Evolutionary conservation across 2,113 vertebrate genomes (phyloP).

Genomic region (Colossoma macropomum): DNA sequence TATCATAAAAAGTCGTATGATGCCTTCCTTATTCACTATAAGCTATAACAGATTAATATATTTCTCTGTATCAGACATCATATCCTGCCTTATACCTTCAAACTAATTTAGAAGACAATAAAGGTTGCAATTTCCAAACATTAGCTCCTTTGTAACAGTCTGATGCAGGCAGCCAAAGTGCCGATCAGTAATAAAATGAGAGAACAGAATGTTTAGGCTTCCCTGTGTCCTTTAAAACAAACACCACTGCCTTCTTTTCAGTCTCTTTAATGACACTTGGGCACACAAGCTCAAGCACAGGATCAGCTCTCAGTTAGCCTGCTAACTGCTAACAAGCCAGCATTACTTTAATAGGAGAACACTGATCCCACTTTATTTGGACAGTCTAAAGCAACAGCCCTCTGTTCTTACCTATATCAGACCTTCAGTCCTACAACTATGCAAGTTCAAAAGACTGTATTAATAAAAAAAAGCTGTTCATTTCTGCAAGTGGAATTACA

Average conservation of each 20-base stretch:
- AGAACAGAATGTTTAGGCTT: background rate
- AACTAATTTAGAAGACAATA: background rate
- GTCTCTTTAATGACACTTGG: background rate
- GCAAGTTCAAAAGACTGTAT: too few species aligned
- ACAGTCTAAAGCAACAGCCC: background rate
- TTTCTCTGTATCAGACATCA: too few species aligned
- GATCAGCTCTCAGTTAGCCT: background rate
- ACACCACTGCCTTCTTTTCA: background rate
- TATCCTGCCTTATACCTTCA: too few species aligned
- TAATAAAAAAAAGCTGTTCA: too few species aligned
- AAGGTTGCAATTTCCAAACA: background rate
- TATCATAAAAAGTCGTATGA: too few species aligned
- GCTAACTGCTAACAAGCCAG: background rate
- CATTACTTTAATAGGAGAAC: slow-evolving; percentile 6
- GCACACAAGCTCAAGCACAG: background rate
- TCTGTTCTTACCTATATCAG: background rate
- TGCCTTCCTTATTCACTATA: too few species aligned
- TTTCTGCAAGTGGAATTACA: too few species aligned
- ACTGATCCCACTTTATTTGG: background rate
- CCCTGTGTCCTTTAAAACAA: background rate
- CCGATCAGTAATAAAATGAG: background rate
- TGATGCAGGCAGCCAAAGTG: background rate
- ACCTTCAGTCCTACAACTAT: background rate
- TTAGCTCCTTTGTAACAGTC: background rate
- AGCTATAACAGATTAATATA: too few species aligned